These are phyloP conservation scores for Corythoichthys intestinalis DNA, from an alignment of 2,113 vertebrate species.

Conservation along the genomic window DNA sequence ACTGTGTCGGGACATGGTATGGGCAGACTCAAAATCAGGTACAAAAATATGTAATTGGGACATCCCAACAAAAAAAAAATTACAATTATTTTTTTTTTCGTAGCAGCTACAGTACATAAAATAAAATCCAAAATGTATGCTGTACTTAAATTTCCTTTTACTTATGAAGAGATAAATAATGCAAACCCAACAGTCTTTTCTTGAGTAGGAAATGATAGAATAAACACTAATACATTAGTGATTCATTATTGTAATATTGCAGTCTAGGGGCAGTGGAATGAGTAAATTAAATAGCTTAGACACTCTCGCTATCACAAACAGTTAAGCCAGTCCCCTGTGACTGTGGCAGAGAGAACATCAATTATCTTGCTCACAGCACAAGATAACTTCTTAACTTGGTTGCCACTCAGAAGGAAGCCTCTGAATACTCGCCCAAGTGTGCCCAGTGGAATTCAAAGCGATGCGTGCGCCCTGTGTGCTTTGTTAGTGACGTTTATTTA, in stretches of 20 bases:
- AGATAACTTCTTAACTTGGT: conserved; percentile 43
- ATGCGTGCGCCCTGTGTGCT: conserved; percentile 19
- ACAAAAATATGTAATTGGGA: no score
- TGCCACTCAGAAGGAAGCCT: conserved; percentile 27
- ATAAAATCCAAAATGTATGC: no score
- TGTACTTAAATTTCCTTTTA: not conserved
- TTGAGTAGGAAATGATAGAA: conserved; percentile 14
- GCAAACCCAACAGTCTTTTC: conserved; percentile 21
- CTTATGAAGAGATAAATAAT: not conserved
- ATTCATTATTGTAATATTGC: conserved; percentile 42
- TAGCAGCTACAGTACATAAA: no score
- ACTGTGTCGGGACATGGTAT: no score
- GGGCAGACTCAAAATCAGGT: no score
- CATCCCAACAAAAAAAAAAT: no score
- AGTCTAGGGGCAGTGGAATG: conserved; percentile 31
- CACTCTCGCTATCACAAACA: conserved; percentile 34
- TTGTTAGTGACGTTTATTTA: conserved; percentile 40
- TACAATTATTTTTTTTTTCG: no score
- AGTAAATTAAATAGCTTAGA: conserved; percentile 47
- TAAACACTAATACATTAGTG: conserved; percentile 32
- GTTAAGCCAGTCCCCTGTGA: conserved; percentile 34
- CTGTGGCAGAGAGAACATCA: conserved; percentile 36
- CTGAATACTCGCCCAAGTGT: conserved; percentile 27
- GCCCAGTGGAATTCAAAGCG: conserved; percentile 40
- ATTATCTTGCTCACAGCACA: conserved; percentile 42